Percentiles rank a stretch among this genome's conserved stretches.
Conservation (phyloP, 2,113 vertebrate genomes). For the Hyperopisus bebe region DNA sequence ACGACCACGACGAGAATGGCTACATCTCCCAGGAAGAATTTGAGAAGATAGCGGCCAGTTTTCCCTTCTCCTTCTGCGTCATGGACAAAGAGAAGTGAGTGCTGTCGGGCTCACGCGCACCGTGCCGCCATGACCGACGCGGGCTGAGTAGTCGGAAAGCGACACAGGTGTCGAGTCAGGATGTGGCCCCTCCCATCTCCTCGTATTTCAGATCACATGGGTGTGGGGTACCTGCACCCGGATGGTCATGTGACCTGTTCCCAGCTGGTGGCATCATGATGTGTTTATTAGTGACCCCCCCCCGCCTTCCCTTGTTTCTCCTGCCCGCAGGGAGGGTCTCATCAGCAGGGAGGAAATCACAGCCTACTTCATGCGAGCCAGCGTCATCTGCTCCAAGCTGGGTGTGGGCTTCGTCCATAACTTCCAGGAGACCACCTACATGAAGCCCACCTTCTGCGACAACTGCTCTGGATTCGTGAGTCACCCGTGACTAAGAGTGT, state of each 20-base stretch:
- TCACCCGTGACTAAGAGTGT: constrained; percentile 11
- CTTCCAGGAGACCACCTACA: constrained; percentile 92
- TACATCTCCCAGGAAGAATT: constrained; percentile 94
- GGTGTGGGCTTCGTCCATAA: constrained; percentile 89
- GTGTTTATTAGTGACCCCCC: background rate
- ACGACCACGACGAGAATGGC: constrained; percentile 87
- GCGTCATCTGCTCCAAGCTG: constrained; percentile 90
- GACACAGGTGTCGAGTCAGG: background rate
- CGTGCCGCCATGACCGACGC: background rate
- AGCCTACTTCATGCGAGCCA: constrained; percentile 91
- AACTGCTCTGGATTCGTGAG: constrained; percentile 97
- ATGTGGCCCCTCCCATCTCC: background rate
- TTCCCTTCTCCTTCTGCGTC: constrained; percentile 93
- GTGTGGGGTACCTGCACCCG: background rate
- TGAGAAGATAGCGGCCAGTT: constrained; percentile 92
- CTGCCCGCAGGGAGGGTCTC: constrained; percentile 73
- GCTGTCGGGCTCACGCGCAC: background rate
- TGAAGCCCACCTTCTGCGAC: constrained; percentile 94
- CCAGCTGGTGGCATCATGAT: background rate
- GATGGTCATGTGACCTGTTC: background rate
- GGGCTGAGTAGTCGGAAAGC: too few species aligned
- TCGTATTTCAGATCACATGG: background rate
- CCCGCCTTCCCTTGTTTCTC: background rate
- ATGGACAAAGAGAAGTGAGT: constrained; percentile 92
- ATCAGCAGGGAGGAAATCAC: constrained; percentile 91